phyloP scores from a whole-genome alignment of 2,797 vertebrate genomes.

The Amblyraja radiata region DNA sequence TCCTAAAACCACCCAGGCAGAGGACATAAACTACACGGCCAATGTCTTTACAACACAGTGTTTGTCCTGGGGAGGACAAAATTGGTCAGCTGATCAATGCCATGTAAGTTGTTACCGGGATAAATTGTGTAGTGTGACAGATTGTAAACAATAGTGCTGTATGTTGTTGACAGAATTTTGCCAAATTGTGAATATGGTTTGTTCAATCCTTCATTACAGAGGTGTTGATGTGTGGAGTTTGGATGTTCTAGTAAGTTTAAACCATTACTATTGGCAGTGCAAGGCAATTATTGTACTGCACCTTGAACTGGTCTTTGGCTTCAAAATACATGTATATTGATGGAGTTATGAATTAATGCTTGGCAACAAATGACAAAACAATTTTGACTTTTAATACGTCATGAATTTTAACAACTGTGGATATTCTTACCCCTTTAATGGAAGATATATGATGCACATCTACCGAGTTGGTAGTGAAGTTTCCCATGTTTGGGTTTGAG shows the following conservation, averaged over 20 bases:
- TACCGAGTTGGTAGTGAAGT: background rate
- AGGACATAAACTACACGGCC: constrained; percentile 45
- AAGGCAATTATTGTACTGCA: background rate
- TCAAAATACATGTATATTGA: background rate
- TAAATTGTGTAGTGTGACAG: background rate
- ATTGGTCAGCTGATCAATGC: background rate
- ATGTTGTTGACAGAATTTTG: background rate
- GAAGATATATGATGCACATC: background rate
- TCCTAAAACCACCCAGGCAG: constrained; percentile 43
- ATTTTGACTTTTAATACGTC: background rate
- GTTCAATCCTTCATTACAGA: background rate
- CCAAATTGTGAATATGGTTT: background rate
- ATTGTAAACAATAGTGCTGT: background rate
- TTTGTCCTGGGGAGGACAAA: constrained; percentile 54
- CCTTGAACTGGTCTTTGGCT: background rate
- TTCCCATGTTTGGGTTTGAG: background rate
- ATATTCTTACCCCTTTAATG: background rate
- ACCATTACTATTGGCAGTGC: background rate
- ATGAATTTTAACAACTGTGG: background rate
- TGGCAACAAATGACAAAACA: background rate
- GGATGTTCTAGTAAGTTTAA: background rate
- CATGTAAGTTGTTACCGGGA: background rate
- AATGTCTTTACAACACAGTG: constrained; percentile 53
- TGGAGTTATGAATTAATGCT: background rate
- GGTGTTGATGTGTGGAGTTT: background rate